A percentile compares a stretch with the other conserved stretches of the same genome.
These are phyloP conservation scores for Heteromurus nitidus DNA, from an alignment of 2,888 invertebrate species.

Conservation along the genomic window DNA sequence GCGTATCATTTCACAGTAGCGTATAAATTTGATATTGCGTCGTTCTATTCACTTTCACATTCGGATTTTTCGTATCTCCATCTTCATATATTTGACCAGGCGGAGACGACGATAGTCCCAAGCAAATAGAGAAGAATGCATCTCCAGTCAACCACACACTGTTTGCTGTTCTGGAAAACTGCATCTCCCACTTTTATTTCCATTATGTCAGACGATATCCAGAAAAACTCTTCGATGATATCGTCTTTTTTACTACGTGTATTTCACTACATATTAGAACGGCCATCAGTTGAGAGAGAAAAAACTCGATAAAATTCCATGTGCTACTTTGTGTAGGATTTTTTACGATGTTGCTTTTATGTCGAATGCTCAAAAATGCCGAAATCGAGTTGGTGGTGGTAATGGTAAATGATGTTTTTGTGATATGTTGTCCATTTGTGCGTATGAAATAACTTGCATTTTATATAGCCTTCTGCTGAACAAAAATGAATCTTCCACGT, in stretches of 20 bases:
- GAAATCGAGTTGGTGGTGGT: constrained; percentile 18
- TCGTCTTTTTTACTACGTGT: neutral
- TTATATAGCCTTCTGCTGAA: neutral
- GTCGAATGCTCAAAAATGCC: neutral
- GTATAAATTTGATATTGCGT: neutral
- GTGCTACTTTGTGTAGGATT: neutral
- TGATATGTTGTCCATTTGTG: constrained; percentile 26
- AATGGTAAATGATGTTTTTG: neutral
- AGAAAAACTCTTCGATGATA: constrained; percentile 21
- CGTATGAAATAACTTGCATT: constrained; percentile 7
- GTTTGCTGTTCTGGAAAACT: constrained; percentile 21
- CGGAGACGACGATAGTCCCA: neutral
- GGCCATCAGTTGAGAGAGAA: neutral
- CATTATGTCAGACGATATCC: constrained; percentile 41
- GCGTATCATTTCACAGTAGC: neutral
- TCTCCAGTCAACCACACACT: constrained; percentile 10
- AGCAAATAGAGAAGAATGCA: constrained; percentile 46
- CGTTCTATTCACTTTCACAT: neutral
- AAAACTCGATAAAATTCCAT: constrained; percentile 18
- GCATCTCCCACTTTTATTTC: constrained; percentile 16
- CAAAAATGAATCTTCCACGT: neutral
- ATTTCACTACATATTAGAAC: too few relatives aligned
- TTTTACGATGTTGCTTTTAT: neutral
- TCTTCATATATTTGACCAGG: constrained; percentile 47
- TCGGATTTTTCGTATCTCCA: too few relatives aligned